These are phyloP conservation scores for Leptoclinus maculatus DNA, from an alignment of 2,797 vertebrate genomes.

Conservation along the genomic window DNA sequence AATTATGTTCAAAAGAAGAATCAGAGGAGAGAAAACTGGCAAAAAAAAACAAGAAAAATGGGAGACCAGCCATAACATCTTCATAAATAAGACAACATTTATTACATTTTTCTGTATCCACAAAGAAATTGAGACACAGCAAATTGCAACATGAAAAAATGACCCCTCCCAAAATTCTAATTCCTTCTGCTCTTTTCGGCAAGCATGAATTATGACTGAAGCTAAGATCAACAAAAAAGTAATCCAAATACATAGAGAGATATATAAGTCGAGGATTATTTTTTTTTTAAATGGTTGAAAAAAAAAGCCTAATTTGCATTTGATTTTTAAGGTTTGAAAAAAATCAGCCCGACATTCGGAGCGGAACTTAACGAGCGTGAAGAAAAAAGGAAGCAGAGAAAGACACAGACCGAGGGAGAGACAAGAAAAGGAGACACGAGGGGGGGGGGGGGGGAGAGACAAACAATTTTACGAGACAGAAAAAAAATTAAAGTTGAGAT, in stretches of 20 bases:
- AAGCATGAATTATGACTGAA: neutral
- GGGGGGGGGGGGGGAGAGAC: neutral
- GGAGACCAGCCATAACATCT: neutral
- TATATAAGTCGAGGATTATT: neutral
- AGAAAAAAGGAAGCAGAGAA: neutral
- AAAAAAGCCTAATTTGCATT: neutral
- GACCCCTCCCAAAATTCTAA: neutral
- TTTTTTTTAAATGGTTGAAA: neutral
- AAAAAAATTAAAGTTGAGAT: conserved; percentile 14
- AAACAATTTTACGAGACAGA: conserved; percentile 30
- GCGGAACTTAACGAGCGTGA: neutral
- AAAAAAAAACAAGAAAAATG: neutral
- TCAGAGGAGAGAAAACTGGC: neutral
- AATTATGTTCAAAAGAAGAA: neutral
- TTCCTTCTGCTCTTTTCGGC: neutral
- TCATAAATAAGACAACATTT: neutral
- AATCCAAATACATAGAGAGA: neutral
- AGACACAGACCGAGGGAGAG: neutral
- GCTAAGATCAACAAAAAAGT: neutral
- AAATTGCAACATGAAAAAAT: neutral
- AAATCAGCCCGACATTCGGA: neutral
- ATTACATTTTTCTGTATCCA: neutral
- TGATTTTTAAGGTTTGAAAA: neutral
- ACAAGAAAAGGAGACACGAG: neutral
- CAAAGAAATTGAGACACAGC: neutral